Percentiles rank a stretch among this genome's conserved stretches.
Evolutionary conservation across 2,888 invertebrate species (phyloP).

Genomic region (Eremobia ochroleuca): DNA sequence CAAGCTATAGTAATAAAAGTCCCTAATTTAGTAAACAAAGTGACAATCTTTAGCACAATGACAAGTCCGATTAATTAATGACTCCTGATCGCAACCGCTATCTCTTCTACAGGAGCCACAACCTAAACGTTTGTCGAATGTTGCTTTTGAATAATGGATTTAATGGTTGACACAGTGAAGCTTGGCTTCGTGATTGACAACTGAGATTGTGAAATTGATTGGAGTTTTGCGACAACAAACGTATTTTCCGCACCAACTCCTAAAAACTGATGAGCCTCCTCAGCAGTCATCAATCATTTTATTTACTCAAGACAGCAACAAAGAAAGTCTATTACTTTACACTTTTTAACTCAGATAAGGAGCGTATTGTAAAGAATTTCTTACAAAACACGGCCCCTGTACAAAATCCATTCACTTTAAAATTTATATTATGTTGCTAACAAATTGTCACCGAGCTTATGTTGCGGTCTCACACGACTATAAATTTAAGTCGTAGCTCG

Average conservation of each 20-base stretch:
- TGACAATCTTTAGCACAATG: conserved; percentile 17
- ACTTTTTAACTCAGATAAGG: conserved; percentile 48
- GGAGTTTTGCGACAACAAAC: conserved; percentile 59
- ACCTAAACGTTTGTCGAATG: conserved; percentile 75
- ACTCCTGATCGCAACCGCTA: conserved; percentile 34
- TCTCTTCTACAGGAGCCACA: conserved; percentile 38
- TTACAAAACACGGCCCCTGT: conserved; percentile 27
- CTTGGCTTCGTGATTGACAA: conserved; percentile 72
- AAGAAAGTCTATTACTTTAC: conserved; percentile 38
- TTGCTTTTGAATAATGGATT: conserved; percentile 84
- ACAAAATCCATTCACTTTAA: conserved; percentile 61
- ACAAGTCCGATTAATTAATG: conserved; percentile 35
- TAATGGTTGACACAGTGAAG: conserved; percentile 72
- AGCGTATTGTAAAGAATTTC: conserved; percentile 31
- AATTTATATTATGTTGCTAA: conserved; percentile 70
- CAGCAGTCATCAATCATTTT: conserved; percentile 61
- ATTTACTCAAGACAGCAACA: conserved; percentile 48
- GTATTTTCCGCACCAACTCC: conserved; percentile 50
- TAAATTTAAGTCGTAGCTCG: conserved; percentile 73
- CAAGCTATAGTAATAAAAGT: conserved; percentile 2
- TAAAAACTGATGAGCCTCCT: conserved; percentile 58
- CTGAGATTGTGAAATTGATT: conserved; percentile 63
- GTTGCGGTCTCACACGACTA: conserved; percentile 72
- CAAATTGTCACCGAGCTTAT: conserved; percentile 69
- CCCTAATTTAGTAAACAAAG: conserved; percentile 12